These are phyloP conservation scores for Anastrepha ludens DNA, from an alignment of 1,140 invertebrate species.

Conservation along the genomic window DNA sequence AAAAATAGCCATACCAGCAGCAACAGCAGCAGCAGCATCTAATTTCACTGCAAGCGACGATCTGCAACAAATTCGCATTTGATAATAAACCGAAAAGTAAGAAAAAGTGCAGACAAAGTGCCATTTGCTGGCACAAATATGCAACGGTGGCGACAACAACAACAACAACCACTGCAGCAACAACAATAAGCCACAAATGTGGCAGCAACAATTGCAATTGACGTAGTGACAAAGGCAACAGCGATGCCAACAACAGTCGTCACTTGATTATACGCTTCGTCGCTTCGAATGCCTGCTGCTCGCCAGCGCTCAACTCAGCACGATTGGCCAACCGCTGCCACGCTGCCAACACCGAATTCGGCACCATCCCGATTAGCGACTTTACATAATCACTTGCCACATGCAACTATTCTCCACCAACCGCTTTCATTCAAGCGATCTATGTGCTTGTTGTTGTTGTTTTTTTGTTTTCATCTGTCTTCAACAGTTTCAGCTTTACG, in stretches of 20 bases:
- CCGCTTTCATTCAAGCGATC: neutral
- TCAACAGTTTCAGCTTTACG: neutral
- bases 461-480: neutral
- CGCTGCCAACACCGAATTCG: neutral
- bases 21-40: neutral
- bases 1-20: neutral
- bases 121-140: neutral
- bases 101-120: neutral
- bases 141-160: neutral
- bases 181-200: neutral
- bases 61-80: conserved; percentile 9
- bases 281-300: neutral
- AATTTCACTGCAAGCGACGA: conserved; percentile 6
- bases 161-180: neutral
- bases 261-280: conserved; percentile 24
- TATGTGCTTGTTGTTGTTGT: neutral
- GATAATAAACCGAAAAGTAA: neutral
- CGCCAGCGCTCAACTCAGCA: neutral
- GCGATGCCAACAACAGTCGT: conserved; percentile 1
- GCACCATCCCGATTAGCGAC: conserved; percentile 10
- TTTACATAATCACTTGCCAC: conserved; percentile 16
- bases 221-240: neutral
- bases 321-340: neutral
- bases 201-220: neutral
- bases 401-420: neutral